These are phyloP conservation scores for Gymnarchus niloticus DNA, from an alignment of 2,113 vertebrate species.

Conservation along the genomic window DNA sequence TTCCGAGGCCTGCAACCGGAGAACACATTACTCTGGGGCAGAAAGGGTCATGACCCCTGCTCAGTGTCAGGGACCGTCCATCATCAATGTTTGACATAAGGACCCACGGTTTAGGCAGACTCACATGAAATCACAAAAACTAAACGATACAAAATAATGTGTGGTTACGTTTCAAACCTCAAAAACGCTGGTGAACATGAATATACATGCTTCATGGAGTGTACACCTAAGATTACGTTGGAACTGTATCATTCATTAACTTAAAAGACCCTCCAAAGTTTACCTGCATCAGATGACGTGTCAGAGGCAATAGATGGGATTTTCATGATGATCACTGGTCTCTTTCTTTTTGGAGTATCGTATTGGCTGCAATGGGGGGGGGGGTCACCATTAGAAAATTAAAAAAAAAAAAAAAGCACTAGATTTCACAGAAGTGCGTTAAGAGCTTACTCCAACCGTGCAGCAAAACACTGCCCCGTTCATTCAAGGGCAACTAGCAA, in stretches of 20 bases:
- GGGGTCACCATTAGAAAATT: not conserved
- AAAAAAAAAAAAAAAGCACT: no score
- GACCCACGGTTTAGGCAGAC: not conserved
- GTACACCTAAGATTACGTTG: not conserved
- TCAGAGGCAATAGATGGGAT: slow-evolving; percentile 71
- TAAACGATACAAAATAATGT: no score
- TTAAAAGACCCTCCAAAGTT: slow-evolving; percentile 30
- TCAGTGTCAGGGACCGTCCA: not conserved
- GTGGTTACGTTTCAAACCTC: not conserved
- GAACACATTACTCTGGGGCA: not conserved
- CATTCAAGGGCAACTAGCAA: no score
- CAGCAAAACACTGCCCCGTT: no score
- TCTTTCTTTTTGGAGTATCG: slow-evolving; percentile 72
- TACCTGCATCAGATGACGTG: slow-evolving; percentile 77
- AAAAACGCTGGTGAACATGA: not conserved
- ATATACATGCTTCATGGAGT: not conserved
- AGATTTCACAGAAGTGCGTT: no score
- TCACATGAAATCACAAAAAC: not conserved
- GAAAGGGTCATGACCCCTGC: not conserved
- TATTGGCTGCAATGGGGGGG: slow-evolving; percentile 46
- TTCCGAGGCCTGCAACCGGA: slow-evolving; percentile 64
- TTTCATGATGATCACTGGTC: slow-evolving; percentile 51
- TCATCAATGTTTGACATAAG: not conserved
- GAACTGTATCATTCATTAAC: no score
- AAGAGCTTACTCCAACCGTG: no score